These are phyloP conservation scores for Euglossa dilemma DNA, from an alignment of 1,140 invertebrate species.

Conservation along the genomic window DNA sequence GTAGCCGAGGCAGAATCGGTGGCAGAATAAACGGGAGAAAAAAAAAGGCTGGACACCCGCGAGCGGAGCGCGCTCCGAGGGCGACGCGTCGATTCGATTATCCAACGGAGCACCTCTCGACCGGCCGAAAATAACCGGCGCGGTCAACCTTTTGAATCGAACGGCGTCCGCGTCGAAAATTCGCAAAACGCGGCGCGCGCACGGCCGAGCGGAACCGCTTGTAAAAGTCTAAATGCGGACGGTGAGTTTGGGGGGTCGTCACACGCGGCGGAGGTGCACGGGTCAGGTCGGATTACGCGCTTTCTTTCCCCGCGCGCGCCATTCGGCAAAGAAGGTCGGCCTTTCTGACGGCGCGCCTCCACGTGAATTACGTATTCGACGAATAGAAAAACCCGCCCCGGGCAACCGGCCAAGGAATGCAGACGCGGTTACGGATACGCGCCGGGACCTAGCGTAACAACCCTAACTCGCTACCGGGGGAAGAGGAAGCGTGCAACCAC, in stretches of 20 bases:
- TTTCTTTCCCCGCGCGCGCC: slow-evolving; percentile 9
- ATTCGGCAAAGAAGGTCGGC: slow-evolving; percentile 61
- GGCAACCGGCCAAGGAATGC: slow-evolving; percentile 75
- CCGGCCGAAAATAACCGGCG: slow-evolving; percentile 11
- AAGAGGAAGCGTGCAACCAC: slow-evolving; percentile 1
- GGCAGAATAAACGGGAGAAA: background rate
- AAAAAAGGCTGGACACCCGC: background rate
- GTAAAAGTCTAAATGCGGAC: slow-evolving; percentile 49
- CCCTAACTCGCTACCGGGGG: slow-evolving; percentile 47
- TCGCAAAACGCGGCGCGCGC: slow-evolving; percentile 9
- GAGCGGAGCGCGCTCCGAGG: background rate
- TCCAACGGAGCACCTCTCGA: slow-evolving; percentile 7
- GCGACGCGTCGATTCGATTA: slow-evolving; percentile 11
- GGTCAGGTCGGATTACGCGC: slow-evolving; percentile 51
- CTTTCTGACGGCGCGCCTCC: slow-evolving; percentile 29
- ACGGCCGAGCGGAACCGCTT: background rate
- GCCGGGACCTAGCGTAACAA: slow-evolving; percentile 66
- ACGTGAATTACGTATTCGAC: slow-evolving; percentile 74
- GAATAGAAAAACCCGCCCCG: slow-evolving; percentile 68
- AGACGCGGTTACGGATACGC: slow-evolving; percentile 65
- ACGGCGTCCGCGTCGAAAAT: slow-evolving; percentile 17
- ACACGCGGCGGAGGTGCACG: slow-evolving; percentile 8
- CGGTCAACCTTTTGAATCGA: slow-evolving; percentile 17
- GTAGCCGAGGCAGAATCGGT: no score
- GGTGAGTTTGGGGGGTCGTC: slow-evolving; percentile 7